Evolutionary conservation across 2,888 invertebrate genomes (phyloP).

Genomic region (Crocallis elinguaria): DNA sequence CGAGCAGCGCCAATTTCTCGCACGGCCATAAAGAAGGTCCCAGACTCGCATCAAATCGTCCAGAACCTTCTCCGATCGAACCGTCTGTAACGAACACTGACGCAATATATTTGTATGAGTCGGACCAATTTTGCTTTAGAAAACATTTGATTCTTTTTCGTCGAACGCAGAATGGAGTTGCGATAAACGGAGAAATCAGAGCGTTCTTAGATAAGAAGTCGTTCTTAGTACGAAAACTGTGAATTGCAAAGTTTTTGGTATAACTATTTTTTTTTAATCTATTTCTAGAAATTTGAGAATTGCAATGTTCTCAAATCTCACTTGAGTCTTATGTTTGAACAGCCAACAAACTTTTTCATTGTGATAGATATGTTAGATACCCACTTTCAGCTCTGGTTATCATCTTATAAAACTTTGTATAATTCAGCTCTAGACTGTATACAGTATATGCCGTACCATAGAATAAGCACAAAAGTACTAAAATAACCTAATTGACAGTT

Average conservation of each 20-base stretch:
- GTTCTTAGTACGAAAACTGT: background rate
- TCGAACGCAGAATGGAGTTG: background rate
- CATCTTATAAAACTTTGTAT: too few species aligned
- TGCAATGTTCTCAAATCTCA: too few species aligned
- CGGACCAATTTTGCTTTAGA: background rate
- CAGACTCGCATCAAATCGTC: slow-evolving; percentile 58
- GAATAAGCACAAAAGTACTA: too few species aligned
- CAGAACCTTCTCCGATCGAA: slow-evolving; percentile 62
- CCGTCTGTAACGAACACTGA: slow-evolving; percentile 49
- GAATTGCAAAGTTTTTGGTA: background rate
- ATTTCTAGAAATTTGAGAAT: too few species aligned
- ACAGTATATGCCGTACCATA: too few species aligned
- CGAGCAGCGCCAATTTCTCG: slow-evolving; percentile 43
- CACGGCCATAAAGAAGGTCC: slow-evolving; percentile 67
- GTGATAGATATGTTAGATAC: too few species aligned
- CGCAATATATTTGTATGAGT: background rate
- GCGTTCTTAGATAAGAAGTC: background rate
- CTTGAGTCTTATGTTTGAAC: too few species aligned
- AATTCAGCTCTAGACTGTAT: too few species aligned
- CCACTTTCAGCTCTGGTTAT: too few species aligned
- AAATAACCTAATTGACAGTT: too few species aligned
- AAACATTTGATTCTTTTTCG: background rate
- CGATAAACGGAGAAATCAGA: background rate
- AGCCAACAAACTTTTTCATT: too few species aligned
- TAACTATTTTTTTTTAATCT: too few species aligned